phyloP scores from a whole-genome alignment of 2,888 invertebrate genomes.

The Allophyes oxyacanthae region DNA sequence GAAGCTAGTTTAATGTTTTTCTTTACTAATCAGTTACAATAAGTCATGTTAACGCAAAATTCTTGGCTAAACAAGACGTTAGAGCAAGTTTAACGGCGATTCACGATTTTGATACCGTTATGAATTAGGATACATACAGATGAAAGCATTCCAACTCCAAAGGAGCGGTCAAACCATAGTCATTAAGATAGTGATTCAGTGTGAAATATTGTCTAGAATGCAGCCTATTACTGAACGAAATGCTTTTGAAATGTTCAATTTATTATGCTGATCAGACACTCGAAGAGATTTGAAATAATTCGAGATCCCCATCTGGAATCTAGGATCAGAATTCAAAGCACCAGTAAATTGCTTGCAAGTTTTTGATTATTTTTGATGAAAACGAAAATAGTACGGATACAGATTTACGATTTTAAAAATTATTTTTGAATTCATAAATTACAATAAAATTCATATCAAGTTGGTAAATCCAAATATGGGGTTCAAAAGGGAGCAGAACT shows the following conservation, averaged over 20 bases:
- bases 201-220: conserved; percentile 28
- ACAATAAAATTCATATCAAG: background rate
- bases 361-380: no score
- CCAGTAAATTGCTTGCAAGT: no score
- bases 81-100: conserved; percentile 61
- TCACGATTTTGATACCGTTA: conserved; percentile 72
- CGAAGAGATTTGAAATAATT: conserved; percentile 8
- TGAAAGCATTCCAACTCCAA: conserved; percentile 51
- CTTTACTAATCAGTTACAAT: conserved; percentile 35
- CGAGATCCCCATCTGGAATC: conserved; percentile 1
- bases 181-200: conserved; percentile 27
- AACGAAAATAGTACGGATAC: no score
- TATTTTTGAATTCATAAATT: background rate
- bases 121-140: conserved; percentile 53
- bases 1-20: conserved; percentile 20
- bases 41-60: conserved; percentile 39
- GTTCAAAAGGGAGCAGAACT: conserved; percentile 4
- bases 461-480: background rate
- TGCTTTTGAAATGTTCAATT: conserved; percentile 20
- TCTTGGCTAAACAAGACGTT: conserved; percentile 55
- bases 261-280: conserved; percentile 7
- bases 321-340: background rate
- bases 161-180: conserved; percentile 28
- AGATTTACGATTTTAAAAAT: no score
- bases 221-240: conserved; percentile 18